Evolutionary conservation across 2,113 vertebrate genomes (phyloP), one percentile per base, ranked within the genome.

Genomic region (Orthonyx spaldingii): DNA sequence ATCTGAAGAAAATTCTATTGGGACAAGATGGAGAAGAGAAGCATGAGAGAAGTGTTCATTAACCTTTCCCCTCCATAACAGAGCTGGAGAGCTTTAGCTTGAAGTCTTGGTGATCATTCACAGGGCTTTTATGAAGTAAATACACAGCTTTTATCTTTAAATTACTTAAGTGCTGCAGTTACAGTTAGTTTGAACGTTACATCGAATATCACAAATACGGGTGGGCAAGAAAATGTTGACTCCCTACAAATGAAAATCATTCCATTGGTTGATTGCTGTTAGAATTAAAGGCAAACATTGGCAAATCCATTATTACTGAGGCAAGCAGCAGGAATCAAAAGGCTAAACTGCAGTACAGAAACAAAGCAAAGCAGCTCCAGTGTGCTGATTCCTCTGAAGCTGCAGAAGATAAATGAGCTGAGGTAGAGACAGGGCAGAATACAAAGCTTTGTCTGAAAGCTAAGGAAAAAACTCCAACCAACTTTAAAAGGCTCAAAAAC

Each of bases 371-470:
- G 49, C 37, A 78, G n/a, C 63, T 94, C 39, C 2, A 1, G 37
- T 44, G 46, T n/a, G 32, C 47, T 41, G 12, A 41, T 90, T 83
- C 76, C 69, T 88, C 46, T 90, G 76, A 74, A 91, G 77, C 22
- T 78, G 52, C 46, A 52, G 52, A 69, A 96, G 93, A 97, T 69
- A 92, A 97, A 96, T 2, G 90, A 96, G 71, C 69, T 85, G 57
- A 94, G 49, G 89, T 23, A 96, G 89, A 95, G 85, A 80, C 79
- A 88, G 94, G 92, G 85, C 87, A 97, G 89, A 85, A 95, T 55
- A 68, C 84, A 88, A 84, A 96, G 87, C 93, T 97, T 94, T 93
- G 76, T 95, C 94, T 96, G 74, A 96, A 90, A 95, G 70, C 39
- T 44, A 15, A 71, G 37, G 28, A 92, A 68, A 44, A 42, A 4